Evolutionary conservation across 2,113 vertebrate species (phyloP).

Genomic region (Channa maculata): DNA sequence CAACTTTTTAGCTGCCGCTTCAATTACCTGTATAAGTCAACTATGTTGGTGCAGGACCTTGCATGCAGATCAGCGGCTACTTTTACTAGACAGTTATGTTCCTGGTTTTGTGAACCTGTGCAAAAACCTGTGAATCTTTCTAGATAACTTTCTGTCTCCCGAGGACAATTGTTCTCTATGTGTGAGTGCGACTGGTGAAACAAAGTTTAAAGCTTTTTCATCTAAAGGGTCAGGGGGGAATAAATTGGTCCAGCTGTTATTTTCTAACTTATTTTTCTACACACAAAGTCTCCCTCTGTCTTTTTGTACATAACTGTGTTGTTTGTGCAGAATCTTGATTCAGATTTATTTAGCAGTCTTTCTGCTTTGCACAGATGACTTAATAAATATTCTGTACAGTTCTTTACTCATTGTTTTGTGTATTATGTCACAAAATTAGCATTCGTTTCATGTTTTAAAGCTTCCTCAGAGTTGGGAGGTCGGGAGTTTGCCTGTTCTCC

Average conservation of each 20-base stretch:
- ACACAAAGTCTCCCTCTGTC: constrained; percentile 10
- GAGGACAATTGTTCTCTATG: background rate
- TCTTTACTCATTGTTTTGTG: constrained; percentile 32
- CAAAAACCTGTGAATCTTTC: constrained; percentile 13
- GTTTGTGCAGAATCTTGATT: constrained; percentile 39
- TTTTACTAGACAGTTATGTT: constrained; percentile 6
- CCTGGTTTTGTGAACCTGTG: constrained; percentile 25
- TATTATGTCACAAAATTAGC: constrained; percentile 5
- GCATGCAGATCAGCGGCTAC: background rate
- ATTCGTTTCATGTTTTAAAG: no score
- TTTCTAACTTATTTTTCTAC: constrained; percentile 78
- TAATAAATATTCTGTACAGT: constrained; percentile 72
- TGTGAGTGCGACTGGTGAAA: constrained; percentile 1
- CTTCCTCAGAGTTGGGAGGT: no score
- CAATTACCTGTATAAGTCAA: constrained; percentile 2
- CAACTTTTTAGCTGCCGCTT: constrained; percentile 27
- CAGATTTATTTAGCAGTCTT: constrained; percentile 31
- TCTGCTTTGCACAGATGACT: constrained; percentile 48
- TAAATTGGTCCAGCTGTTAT: constrained; percentile 25
- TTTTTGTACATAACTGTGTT: constrained; percentile 37
- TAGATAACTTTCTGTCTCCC: background rate
- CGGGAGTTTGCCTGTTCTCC: no score
- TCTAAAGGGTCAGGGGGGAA: background rate
- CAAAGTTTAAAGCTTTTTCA: constrained; percentile 5
- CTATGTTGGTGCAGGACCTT: constrained; percentile 12